A percentile compares a stretch with the other conserved stretches of the same genome.
phyloP scores from a whole-genome alignment of 2,113 vertebrate genomes.

The Camelus dromedarius region DNA sequence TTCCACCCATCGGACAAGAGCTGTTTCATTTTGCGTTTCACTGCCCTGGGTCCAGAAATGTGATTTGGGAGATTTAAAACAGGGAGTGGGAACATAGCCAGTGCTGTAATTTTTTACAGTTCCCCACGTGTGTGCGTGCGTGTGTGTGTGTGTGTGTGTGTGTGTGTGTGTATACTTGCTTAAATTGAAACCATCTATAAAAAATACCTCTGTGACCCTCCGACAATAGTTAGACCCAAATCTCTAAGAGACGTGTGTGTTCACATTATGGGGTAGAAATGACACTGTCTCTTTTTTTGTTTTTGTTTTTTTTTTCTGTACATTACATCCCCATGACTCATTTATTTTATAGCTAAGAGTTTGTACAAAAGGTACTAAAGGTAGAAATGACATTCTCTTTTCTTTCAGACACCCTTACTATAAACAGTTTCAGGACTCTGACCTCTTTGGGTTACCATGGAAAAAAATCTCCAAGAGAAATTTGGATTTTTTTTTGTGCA shows the following conservation, averaged over 20 bases:
- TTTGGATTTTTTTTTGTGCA: neutral
- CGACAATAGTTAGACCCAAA: neutral
- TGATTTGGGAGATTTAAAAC: neutral
- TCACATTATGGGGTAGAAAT: neutral
- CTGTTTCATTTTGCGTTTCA: neutral
- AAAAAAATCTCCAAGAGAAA: neutral
- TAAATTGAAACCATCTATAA: neutral
- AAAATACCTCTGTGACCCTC: neutral
- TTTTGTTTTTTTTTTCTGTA: neutral
- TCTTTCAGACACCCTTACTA: neutral
- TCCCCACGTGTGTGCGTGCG: neutral
- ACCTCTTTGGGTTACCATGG: neutral
- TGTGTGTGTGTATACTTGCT: no score
- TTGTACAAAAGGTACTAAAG: neutral
- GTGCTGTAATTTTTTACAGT: neutral
- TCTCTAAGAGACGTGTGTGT: neutral
- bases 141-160: neutral
- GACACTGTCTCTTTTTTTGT: no score
- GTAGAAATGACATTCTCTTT: neutral
- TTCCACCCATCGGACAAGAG: fast-evolving
- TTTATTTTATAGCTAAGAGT: neutral
- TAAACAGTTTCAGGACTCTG: no score
- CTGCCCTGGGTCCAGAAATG: neutral
- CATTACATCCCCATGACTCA: neutral
- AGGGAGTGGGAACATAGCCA: no score